These are phyloP conservation scores for Ammospiza maritima DNA, from an alignment of 2,797 vertebrate species.

Conservation along the genomic window DNA sequence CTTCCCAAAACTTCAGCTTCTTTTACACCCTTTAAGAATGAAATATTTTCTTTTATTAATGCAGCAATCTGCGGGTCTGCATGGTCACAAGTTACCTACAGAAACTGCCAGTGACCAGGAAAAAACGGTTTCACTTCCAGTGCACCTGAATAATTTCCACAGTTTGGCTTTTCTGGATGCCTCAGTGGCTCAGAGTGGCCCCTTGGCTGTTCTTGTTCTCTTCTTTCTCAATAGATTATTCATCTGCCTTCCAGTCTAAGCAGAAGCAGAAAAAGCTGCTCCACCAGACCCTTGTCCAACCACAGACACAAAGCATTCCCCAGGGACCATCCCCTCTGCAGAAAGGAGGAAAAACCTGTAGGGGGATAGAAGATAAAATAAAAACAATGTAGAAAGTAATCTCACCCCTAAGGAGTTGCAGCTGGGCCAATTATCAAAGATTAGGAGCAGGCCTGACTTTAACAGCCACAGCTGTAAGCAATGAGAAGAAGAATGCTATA, in stretches of 20 bases:
- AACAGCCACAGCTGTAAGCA: no score
- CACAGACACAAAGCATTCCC: not conserved
- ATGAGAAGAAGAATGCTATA: no score
- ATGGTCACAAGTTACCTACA: not conserved
- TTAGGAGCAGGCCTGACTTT: no score
- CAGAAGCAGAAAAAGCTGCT: not conserved
- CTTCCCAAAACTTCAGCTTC: not conserved
- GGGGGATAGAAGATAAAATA: no score
- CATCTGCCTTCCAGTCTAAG: not conserved
- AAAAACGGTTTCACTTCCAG: not conserved
- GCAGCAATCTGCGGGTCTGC: not conserved
- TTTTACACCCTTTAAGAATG: not conserved
- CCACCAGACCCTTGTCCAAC: not conserved
- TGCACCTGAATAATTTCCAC: not conserved
- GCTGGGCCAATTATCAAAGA: no score
- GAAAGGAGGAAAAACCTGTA: not conserved
- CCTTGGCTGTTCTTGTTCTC: not conserved
- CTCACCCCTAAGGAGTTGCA: no score
- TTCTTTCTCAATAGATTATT: not conserved
- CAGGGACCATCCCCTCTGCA: not conserved
- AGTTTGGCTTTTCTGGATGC: not conserved
- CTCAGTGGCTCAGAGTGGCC: not conserved
- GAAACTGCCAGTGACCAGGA: not conserved
- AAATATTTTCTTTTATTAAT: not conserved
- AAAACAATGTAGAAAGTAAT: no score